Evolutionary conservation across 2,113 vertebrate genomes (phyloP).

Genomic region (Cyprinodon variegatus): DNA sequence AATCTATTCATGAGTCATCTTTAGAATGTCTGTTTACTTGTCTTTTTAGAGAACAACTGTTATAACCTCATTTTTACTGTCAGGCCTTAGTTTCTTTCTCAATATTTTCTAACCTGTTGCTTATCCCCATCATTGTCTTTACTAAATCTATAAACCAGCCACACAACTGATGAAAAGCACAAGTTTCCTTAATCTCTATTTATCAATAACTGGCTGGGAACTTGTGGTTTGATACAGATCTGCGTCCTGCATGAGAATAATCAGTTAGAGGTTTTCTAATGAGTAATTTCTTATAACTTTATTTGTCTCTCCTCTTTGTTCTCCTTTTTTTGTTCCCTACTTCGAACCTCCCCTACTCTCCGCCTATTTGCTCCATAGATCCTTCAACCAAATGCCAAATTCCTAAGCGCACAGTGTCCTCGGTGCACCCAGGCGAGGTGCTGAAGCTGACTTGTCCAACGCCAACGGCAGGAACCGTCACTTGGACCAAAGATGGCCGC

Average conservation of each 20-base stretch:
- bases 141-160: constrained; percentile 44
- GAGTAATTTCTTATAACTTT: constrained; percentile 77
- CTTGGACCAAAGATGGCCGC: constrained; percentile 97
- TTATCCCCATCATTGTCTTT: not conserved
- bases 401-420: constrained; percentile 92
- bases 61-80: constrained; percentile 16
- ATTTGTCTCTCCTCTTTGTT: constrained; percentile 53
- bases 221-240: constrained; percentile 53
- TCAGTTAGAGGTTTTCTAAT: constrained; percentile 58
- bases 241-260: constrained; percentile 54
- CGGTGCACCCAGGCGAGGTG: constrained; percentile 90
- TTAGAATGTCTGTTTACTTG: constrained; percentile 28
- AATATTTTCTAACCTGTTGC: no score
- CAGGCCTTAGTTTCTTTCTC: constrained; percentile 23
- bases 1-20: constrained; percentile 38
- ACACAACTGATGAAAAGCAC: constrained; percentile 18
- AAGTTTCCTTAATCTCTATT: constrained; percentile 37
- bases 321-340: not conserved
- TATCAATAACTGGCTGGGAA: constrained; percentile 38
- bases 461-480: constrained; percentile 87
- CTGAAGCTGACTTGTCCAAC: constrained; percentile 92
- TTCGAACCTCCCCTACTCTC: constrained; percentile 22
- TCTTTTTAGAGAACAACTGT: constrained; percentile 24
- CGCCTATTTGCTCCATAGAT: constrained; percentile 85
- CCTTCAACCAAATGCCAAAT: constrained; percentile 96